These are phyloP conservation scores for Astreopora myriophthalma DNA, from an alignment of 64 coral and sea anemone species.

Conservation along the genomic window DNA sequence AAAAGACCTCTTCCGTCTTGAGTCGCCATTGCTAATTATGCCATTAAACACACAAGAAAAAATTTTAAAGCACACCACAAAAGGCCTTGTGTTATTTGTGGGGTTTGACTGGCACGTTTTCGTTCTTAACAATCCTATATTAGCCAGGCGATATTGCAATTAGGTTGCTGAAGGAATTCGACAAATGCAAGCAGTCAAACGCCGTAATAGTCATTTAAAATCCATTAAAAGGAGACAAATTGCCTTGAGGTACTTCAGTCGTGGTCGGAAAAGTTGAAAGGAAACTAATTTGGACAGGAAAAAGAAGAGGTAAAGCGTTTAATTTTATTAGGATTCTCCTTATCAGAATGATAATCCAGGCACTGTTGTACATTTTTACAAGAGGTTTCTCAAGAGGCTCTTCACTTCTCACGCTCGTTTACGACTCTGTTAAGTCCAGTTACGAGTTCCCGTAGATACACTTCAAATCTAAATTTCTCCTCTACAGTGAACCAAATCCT, in stretches of 20 bases:
- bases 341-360: not conserved
- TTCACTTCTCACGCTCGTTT: not conserved
- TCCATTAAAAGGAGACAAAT: not conserved
- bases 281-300: not conserved
- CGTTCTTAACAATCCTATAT: not conserved
- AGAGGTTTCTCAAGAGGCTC: slow-evolving; percentile 18
- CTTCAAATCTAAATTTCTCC: not conserved
- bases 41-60: slow-evolving; percentile 28
- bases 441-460: slow-evolving; percentile 3
- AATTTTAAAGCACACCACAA: not conserved
- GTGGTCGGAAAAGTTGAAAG: not conserved
- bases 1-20: slow-evolving; percentile 20
- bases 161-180: not conserved
- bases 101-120: not conserved
- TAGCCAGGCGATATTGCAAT: not conserved
- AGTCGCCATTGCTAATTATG: not conserved
- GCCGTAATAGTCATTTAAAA: not conserved
- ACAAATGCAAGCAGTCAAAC: not conserved
- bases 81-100: not conserved
- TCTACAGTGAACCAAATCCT: not conserved
- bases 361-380: slow-evolving; percentile 7
- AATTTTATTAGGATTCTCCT: not conserved
- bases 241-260: not conserved
- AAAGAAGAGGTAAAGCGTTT: not conserved
- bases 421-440: slow-evolving; percentile 1